phyloP scores from a whole-genome alignment of 2,888 invertebrate genomes.

The Catocala nupta region DNA sequence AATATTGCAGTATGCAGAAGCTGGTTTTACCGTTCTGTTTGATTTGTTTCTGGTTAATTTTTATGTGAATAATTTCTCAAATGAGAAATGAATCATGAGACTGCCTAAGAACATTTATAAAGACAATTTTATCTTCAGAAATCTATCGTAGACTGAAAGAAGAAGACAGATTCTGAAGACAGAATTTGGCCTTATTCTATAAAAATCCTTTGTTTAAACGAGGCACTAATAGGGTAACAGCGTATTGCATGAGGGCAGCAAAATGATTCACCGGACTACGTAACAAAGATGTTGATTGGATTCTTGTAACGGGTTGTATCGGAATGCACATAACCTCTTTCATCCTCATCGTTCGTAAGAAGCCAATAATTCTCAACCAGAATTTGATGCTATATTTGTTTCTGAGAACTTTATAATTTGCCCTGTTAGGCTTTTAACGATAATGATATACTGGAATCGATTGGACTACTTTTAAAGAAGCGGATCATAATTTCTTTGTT shows the following conservation, averaged over 20 bases:
- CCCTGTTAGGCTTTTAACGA: background rate
- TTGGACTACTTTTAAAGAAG: background rate
- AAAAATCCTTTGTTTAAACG: background rate
- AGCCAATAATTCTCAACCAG: constrained; percentile 7
- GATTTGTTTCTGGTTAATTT: too few relatives aligned
- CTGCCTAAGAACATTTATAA: too few relatives aligned
- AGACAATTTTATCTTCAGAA: too few relatives aligned
- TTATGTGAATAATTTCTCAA: too few relatives aligned
- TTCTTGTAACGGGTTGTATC: constrained; percentile 34
- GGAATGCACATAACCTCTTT: constrained; percentile 12
- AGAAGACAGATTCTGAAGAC: too few relatives aligned
- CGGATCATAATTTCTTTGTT: background rate
- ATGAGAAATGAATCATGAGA: too few relatives aligned
- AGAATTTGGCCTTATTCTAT: background rate
- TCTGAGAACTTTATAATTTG: constrained; percentile 7
- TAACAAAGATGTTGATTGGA: constrained; percentile 14
- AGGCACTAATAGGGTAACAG: background rate
- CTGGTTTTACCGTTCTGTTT: too few relatives aligned
- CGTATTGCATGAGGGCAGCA: background rate
- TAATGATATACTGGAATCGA: background rate
- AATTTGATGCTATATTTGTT: constrained; percentile 7
- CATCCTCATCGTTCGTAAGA: background rate
- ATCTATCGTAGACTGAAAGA: too few relatives aligned
- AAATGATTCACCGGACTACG: constrained; percentile 12
- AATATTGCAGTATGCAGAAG: too few relatives aligned